Conservation (phyloP, 1,140 invertebrate species). For the Ectropis grisescens region DNA sequence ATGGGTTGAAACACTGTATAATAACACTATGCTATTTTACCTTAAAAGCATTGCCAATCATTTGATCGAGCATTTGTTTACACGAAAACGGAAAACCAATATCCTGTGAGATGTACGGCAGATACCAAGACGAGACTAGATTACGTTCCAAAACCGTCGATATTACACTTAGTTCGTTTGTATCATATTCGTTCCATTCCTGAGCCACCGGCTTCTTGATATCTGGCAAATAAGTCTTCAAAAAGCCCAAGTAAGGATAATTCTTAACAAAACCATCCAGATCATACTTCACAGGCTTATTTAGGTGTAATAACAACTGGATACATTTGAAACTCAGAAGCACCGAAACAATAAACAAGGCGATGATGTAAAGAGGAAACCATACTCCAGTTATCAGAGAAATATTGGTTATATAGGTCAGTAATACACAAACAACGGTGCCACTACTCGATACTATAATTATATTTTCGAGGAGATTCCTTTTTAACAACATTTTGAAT, state of each 20-base stretch:
- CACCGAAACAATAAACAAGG: constrained; percentile 42
- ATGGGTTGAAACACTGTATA: too few relatives aligned
- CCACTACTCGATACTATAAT: constrained; percentile 31
- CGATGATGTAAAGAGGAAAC: constrained; percentile 41
- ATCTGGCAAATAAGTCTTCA: constrained; percentile 27
- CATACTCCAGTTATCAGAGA: constrained; percentile 49
- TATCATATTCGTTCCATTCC: constrained; percentile 47
- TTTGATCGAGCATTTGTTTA: constrained; percentile 66
- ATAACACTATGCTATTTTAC: too few relatives aligned
- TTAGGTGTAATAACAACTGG: constrained; percentile 50
- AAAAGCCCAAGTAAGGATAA: constrained; percentile 29
- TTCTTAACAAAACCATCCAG: constrained; percentile 26
- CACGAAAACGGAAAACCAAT: constrained; percentile 66
- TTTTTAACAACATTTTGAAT: constrained; percentile 51
- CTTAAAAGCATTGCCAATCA: constrained; percentile 60
- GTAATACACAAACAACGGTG: constrained; percentile 29
- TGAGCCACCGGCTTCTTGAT: constrained; percentile 8
- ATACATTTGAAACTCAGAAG: constrained; percentile 52
- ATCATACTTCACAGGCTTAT: constrained; percentile 54
- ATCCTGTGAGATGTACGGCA: constrained; percentile 59
- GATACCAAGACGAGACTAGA: constrained; percentile 63
- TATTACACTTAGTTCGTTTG: constrained; percentile 52
- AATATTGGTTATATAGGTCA: constrained; percentile 44
- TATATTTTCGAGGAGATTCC: constrained; percentile 41
- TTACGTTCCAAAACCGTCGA: constrained; percentile 57